These are phyloP conservation scores for Monopis laevigella DNA, from an alignment of 2,888 invertebrate species.

Conservation along the genomic window DNA sequence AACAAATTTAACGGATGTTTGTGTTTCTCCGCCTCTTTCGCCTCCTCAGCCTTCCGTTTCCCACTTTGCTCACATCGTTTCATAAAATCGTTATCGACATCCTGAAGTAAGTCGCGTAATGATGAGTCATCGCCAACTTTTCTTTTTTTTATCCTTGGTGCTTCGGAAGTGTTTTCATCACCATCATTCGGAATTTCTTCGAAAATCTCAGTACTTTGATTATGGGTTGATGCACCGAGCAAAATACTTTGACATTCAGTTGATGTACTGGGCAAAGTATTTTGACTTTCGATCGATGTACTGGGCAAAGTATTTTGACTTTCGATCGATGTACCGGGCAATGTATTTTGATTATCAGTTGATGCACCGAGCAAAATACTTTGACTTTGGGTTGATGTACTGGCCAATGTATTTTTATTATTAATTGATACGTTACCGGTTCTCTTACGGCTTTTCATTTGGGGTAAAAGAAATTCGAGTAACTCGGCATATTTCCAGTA, in stretches of 20 bases:
- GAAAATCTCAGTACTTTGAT: constrained; percentile 19
- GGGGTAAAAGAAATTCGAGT: no score
- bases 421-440: no score
- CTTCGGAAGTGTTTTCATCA: constrained; percentile 20
- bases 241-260: constrained; percentile 17
- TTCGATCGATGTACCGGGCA: no score
- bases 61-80: constrained; percentile 21
- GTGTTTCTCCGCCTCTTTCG: constrained; percentile 20
- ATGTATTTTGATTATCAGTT: no score
- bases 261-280: constrained; percentile 16
- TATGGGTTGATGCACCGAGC: constrained; percentile 18
- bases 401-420: no score
- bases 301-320: no score
- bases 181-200: constrained; percentile 18
- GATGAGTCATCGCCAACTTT: constrained; percentile 22
- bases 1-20: constrained; percentile 23
- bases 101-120: constrained; percentile 22
- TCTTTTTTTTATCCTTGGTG: constrained; percentile 22
- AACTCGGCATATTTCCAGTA: no score
- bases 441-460: no score
- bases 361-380: no score
- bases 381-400: no score
- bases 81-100: constrained; percentile 20
- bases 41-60: constrained; percentile 19
- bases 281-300: constrained; percentile 10